phyloP scores from a whole-genome alignment of 2,888 invertebrate species.

The Aphodius sticticus region DNA sequence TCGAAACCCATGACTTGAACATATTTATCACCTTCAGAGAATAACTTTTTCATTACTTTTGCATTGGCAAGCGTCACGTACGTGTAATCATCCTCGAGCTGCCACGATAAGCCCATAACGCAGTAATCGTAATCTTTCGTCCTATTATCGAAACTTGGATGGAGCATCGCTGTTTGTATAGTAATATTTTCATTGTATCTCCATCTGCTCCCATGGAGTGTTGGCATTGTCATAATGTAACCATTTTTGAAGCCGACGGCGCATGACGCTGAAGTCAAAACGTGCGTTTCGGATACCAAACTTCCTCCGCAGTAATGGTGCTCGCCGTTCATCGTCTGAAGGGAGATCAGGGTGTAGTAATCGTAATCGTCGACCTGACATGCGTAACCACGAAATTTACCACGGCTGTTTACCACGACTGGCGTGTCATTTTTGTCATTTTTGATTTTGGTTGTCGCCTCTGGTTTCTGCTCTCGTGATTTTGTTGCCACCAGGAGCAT shows the following conservation, averaged over 20 bases:
- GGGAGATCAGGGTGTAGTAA: neutral
- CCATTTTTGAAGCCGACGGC: neutral
- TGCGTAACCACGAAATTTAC: neutral
- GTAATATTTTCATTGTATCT: neutral
- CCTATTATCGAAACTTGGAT: neutral
- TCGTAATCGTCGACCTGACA: neutral
- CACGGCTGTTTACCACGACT: neutral
- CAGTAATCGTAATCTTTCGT: neutral
- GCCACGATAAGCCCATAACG: neutral
- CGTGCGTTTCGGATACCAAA: neutral
- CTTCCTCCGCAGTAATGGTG: neutral
- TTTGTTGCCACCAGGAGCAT: neutral
- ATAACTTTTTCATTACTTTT: neutral
- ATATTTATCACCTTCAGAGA: neutral
- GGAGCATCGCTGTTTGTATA: neutral
- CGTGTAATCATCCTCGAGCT: neutral
- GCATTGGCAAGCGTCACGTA: neutral
- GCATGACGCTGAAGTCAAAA: neutral
- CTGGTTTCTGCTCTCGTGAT: too few species aligned
- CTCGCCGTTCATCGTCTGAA: neutral
- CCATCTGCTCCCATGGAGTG: neutral
- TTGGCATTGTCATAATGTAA: neutral
- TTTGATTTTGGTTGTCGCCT: too few species aligned
- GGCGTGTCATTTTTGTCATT: neutral
- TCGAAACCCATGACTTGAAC: neutral